These are phyloP conservation scores for Drosophila mimetica DNA, from an alignment of 2,888 invertebrate genomes.

Conservation along the genomic window DNA sequence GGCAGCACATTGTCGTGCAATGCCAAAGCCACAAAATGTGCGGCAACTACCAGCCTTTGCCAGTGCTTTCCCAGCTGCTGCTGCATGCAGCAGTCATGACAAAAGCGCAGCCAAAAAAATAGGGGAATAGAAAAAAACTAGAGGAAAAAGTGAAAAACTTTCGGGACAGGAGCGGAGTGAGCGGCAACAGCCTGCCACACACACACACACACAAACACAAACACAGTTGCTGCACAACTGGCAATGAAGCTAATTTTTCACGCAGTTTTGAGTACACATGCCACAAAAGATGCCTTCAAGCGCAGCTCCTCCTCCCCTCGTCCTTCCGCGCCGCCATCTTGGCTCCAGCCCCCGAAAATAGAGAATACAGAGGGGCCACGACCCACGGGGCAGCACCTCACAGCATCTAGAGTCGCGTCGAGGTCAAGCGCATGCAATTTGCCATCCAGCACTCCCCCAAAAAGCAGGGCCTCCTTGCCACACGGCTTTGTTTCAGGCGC, in stretches of 20 bases:
- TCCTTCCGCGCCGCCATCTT: background rate
- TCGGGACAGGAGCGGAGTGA: conserved; percentile 18
- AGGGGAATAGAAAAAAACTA: conserved; percentile 3
- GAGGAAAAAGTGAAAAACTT: conserved; percentile 23
- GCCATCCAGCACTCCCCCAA: conserved; percentile 26
- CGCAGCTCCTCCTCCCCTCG: conserved; percentile 25
- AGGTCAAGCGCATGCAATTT: conserved; percentile 47
- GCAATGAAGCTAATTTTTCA: conserved; percentile 69
- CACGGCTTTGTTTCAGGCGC: conserved; percentile 24
- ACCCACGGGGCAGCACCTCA: conserved; percentile 19
- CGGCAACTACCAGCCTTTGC: conserved; percentile 41
- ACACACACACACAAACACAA: conserved; percentile 19
- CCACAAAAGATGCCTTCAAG: conserved; percentile 49
- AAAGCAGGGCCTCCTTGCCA: conserved; percentile 17
- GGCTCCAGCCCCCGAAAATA: conserved; percentile 10
- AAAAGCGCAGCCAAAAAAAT: conserved; percentile 41
- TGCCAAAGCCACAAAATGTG: conserved; percentile 58
- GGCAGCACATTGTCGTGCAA: conserved; percentile 39
- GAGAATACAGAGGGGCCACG: conserved; percentile 7
- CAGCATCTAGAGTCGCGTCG: conserved; percentile 38
- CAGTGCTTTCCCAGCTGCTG: conserved; percentile 46
- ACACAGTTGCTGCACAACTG: conserved; percentile 38
- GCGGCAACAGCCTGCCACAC: conserved; percentile 31
- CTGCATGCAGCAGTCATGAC: conserved; percentile 48
- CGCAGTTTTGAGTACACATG: conserved; percentile 63